phyloP scores from a whole-genome alignment of 1,140 invertebrate genomes.

The Lordiphosa clarofinis region DNA sequence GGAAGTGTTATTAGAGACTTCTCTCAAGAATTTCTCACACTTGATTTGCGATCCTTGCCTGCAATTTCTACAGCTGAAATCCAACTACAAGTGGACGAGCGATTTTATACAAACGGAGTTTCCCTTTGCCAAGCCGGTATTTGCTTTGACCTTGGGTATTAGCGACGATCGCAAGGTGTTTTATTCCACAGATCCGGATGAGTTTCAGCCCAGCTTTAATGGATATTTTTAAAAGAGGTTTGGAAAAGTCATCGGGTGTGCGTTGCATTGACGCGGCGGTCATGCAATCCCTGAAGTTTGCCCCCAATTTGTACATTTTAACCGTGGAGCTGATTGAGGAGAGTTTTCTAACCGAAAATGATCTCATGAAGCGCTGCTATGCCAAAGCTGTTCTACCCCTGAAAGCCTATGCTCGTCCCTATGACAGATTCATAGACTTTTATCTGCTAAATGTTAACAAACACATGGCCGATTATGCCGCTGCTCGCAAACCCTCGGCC shows the following conservation, averaged over 20 bases:
- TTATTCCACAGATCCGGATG: constrained; percentile 68
- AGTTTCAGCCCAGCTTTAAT: constrained; percentile 58
- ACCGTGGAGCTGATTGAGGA: constrained; percentile 75
- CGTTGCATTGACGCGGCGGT: constrained; percentile 52
- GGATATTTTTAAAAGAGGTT: constrained; percentile 53
- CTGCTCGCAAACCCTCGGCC: constrained; percentile 42
- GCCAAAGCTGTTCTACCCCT: constrained; percentile 50
- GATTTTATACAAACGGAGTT: constrained; percentile 66
- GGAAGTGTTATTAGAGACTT: constrained; percentile 58
- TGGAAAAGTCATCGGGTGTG: constrained; percentile 63
- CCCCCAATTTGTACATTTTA: constrained; percentile 58
- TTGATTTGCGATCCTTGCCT: constrained; percentile 64
- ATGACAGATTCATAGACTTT: constrained; percentile 63
- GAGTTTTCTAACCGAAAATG: constrained; percentile 35
- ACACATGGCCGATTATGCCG: constrained; percentile 53
- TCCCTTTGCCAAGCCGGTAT: constrained; percentile 56
- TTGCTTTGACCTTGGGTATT: constrained; percentile 57
- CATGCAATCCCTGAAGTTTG: constrained; percentile 56
- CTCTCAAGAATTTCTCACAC: constrained; percentile 51
- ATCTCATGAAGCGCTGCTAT: constrained; percentile 48
- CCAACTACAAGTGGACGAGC: constrained; percentile 56
- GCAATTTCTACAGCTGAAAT: constrained; percentile 42
- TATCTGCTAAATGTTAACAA: constrained; percentile 44
- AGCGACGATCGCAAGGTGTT: constrained; percentile 47
- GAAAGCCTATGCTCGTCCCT: constrained; percentile 47